Percentiles rank a stretch among this genome's conserved stretches.
phyloP scores from a whole-genome alignment of 2,797 vertebrate genomes.

The Oceanodroma leucorhoa region DNA sequence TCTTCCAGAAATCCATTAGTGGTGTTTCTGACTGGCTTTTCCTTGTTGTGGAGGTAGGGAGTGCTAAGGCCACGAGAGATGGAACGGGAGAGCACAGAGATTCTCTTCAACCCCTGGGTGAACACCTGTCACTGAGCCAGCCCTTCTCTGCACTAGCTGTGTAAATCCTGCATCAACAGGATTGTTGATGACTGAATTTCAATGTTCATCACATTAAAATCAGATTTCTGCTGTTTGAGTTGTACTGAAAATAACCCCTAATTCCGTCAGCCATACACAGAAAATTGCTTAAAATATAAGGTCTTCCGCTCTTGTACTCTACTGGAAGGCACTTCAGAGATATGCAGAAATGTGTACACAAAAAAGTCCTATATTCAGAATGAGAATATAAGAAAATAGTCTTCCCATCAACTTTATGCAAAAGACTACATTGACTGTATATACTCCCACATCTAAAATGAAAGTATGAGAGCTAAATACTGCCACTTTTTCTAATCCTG shows the following conservation, averaged over 20 bases:
- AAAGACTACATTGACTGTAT: not conserved
- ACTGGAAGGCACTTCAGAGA: not conserved
- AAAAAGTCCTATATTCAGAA: not conserved
- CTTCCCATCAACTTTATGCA: not conserved
- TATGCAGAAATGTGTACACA: not conserved
- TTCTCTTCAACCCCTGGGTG: not conserved
- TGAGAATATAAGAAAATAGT: not conserved
- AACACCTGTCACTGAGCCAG: not conserved
- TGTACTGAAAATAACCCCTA: not conserved
- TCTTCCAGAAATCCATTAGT: not conserved
- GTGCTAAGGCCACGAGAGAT: not conserved
- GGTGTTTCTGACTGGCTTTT: not conserved
- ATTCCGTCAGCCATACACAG: not conserved
- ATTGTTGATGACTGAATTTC: not conserved
- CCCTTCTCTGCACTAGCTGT: not conserved
- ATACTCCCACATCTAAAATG: not conserved
- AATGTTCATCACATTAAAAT: not conserved
- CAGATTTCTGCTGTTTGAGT: not conserved
- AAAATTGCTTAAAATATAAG: not conserved
- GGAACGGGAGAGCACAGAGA: not conserved
- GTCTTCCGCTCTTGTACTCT: not conserved
- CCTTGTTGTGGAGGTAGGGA: not conserved
- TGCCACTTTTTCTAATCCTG: not conserved
- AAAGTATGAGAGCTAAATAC: not conserved
- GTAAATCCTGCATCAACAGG: not conserved